Base-by-base conservation (phyloP, 2,888 invertebrate genomes). In the Pyrocoelia pectoralis region DNA sequence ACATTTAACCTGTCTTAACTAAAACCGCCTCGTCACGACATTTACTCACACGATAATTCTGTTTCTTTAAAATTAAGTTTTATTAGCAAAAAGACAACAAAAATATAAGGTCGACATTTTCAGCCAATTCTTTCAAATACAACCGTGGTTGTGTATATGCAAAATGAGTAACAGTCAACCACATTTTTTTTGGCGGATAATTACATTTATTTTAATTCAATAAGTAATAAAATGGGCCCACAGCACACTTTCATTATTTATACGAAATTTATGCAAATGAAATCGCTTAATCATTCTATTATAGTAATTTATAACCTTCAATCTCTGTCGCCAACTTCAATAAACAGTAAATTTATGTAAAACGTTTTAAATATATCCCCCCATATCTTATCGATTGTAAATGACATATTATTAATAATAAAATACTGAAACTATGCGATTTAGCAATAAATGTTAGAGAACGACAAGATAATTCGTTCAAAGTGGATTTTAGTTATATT, bases 1-100 rank as follows among this genome's bases (percentile, higher is more conserved):
- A 68, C 73, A 72, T 72, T 74, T 74, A 74, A 73, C 70, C 61
- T 73, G 73, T 75, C 71, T 54, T 56, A 67, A 65, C 59, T 55
- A 63, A 61, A 69, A 72, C 66, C 61, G 71, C 69, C 71, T 58
- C 66, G 72, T 74, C 74, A 73, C 73, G 66, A 68, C 60, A 54
- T 54, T 57, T 46, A 33, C 59, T 62, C 61, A 53, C 65, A 61
- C 58, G 64, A 64, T 64, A 62, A 57, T 43, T 56, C 19, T 53
- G 40, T 56, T 59, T 43, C 49, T 19, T 62, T 64, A 63, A 64
- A 64, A 64, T 29, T 56, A 63, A 63, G 52, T 56, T 56, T 55
- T 61, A 62, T 52, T 48, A 52, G 38, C 46, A 17, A 43, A 15
- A 41, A 60, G 49, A 29, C 17, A 55, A 54, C n/a, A 41, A 41